Evolutionary conservation across 2,888 invertebrate species (phyloP), one percentile per base, ranked within the genome.

Genomic region (Coremacera marginata): DNA sequence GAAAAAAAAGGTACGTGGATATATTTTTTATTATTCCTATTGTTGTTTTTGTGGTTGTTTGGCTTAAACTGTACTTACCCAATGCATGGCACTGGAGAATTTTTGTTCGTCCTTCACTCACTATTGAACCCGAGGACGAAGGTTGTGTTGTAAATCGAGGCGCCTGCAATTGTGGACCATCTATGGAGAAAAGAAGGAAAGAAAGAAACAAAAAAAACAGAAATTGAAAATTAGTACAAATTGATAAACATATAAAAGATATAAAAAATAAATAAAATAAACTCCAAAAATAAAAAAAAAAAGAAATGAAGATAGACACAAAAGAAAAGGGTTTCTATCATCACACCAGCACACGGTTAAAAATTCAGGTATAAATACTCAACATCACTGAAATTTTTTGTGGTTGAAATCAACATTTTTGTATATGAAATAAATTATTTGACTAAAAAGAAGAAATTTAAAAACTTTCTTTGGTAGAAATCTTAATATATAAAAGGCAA

Each of bases 71-170:
- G 65, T 77, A 91, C 93, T 93, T 90, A 95, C 97, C 96, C 88
- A 94, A 92, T 22, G 97, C 97, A 90, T 95, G 94, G 90, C 98
- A 98, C 89, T 97, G 96, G 82, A 98, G 92, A 88, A 97, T 95
- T 92, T 98, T 98, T 68, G 94, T 95, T 79, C 95, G 93, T 87
- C 96, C 96, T 91, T 96, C 95, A 88, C 94, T 93, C 82, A 96
- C 95, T 86, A 96, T 94, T 87, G 95, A 95, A 85, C 95, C 95
- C 78, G 95, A 94, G 79, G 95, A 94, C 68, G 96, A 95, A 57
- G 96, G 96, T 87, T 95, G 95, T 85, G 94, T 95, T 85, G 94
- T 95, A 89, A 97, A 96, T 83, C 96, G 92, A 73, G 97, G 97
- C 78, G 96, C 95, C 90, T 96, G 96, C 77, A 88, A 82, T 80